Conservation (phyloP, 2,888 invertebrate genomes). For the Lobophora halterata region DNA sequence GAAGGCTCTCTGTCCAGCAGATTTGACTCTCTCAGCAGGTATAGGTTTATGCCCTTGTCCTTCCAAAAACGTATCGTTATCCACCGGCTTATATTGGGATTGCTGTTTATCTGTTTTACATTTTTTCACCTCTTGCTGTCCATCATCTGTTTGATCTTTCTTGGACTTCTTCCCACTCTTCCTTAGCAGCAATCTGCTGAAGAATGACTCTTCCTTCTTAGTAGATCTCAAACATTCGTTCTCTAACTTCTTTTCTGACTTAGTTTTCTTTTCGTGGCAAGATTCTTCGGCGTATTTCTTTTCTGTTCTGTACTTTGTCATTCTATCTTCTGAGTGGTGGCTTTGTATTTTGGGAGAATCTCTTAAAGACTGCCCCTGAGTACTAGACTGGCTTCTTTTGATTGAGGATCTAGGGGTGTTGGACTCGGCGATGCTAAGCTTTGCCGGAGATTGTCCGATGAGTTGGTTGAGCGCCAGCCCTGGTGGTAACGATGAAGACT, state of each 20-base stretch:
- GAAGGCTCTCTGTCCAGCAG: constrained; percentile 73
- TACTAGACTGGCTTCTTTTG: constrained; percentile 74
- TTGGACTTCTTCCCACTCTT: constrained; percentile 87
- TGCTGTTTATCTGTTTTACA: constrained; percentile 59
- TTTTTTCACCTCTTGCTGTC: constrained; percentile 64
- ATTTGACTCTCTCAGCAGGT: constrained; percentile 66
- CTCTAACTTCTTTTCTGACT: constrained; percentile 71
- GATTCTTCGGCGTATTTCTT: constrained; percentile 70
- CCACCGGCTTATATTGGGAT: constrained; percentile 62
- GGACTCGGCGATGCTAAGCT: constrained; percentile 73
- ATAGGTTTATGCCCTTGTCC: constrained; percentile 62
- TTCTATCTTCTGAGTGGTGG: constrained; percentile 60
- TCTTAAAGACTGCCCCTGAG: constrained; percentile 66
- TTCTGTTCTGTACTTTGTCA: constrained; percentile 58
- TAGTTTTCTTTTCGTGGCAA: constrained; percentile 74
- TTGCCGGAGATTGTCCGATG: constrained; percentile 72
- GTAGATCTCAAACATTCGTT: constrained; percentile 71
- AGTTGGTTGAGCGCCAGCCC: constrained; percentile 78
- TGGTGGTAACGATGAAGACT: constrained; percentile 84
- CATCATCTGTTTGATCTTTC: constrained; percentile 71
- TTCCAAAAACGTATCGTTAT: constrained; percentile 56
- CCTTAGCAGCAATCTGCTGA: constrained; percentile 84
- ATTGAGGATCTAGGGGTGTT: constrained; percentile 71
- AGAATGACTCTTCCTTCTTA: constrained; percentile 82
- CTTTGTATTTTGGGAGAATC: constrained; percentile 61